These are phyloP conservation scores for Leptestheria dahalacensis DNA, from an alignment of 1,140 invertebrate genomes.

Conservation along the genomic window DNA sequence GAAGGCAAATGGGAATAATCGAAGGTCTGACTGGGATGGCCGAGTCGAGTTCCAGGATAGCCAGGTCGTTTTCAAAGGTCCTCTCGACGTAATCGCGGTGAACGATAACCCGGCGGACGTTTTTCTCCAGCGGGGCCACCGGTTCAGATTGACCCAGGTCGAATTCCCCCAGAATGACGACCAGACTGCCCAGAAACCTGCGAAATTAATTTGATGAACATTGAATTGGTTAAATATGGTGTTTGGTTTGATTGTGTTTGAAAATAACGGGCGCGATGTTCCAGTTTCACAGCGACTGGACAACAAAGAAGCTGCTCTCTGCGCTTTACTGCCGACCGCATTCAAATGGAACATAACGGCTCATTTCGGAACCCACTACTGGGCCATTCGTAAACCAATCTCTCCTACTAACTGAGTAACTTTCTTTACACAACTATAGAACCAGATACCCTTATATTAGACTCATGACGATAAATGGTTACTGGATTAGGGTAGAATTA, in stretches of 20 bases:
- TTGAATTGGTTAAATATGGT: neutral
- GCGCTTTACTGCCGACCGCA: neutral
- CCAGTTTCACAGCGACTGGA: neutral
- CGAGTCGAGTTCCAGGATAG: constrained; percentile 64
- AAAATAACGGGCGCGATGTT: no score
- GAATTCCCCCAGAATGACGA: constrained; percentile 79
- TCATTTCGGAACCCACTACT: no score
- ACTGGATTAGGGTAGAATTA: constrained; percentile 19
- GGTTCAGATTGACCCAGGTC: constrained; percentile 70
- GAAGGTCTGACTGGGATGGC: constrained; percentile 69
- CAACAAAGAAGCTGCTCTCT: no score
- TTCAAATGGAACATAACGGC: neutral
- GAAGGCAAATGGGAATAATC: constrained; percentile 86
- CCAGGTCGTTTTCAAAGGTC: constrained; percentile 82
- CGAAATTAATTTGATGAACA: constrained; percentile 11
- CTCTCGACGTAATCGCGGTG: constrained; percentile 74
- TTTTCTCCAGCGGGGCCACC: constrained; percentile 56
- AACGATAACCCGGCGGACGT: constrained; percentile 72
- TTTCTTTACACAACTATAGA: no score
- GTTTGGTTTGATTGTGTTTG: no score
- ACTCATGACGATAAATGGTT: constrained; percentile 15
- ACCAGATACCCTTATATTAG: no score
- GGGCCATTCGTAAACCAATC: no score
- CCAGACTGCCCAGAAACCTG: constrained; percentile 73
- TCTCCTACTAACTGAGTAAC: no score